Percentiles rank a stretch among this genome's conserved stretches.
Evolutionary conservation across 2,888 invertebrate species (phyloP).

Genomic region (Antitype chi): DNA sequence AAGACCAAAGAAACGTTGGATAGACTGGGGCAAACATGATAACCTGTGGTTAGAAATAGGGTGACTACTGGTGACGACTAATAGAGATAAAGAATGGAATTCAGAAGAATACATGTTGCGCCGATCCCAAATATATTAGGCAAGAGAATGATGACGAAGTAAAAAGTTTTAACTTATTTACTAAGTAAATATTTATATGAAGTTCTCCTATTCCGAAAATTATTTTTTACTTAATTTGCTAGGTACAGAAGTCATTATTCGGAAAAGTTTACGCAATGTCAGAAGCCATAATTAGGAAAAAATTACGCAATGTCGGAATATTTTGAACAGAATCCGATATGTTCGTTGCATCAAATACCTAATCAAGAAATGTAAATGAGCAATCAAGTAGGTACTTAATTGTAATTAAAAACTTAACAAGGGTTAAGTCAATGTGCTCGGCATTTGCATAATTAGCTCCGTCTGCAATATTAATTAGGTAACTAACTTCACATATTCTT

Average conservation of each 20-base stretch:
- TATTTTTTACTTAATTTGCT: no score
- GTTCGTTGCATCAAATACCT: not conserved
- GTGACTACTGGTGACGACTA: not conserved
- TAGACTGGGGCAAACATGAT: not conserved
- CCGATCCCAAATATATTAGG: not conserved
- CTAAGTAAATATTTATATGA: not conserved
- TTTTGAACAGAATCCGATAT: not conserved
- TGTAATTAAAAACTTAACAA: constrained; percentile 35
- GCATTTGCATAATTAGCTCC: constrained; percentile 30
- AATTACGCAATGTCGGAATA: not conserved
- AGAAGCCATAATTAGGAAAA: not conserved
- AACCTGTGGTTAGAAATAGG: not conserved
- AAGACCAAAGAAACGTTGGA: not conserved
- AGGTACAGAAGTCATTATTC: no score
- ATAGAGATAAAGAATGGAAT: no score
- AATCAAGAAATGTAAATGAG: constrained; percentile 14
- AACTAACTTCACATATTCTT: not conserved
- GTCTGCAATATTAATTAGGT: constrained; percentile 32
- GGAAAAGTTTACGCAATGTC: not conserved
- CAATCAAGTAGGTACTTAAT: not conserved
- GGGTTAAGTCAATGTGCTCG: constrained; percentile 4
- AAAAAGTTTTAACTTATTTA: not conserved
- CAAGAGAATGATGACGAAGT: not conserved
- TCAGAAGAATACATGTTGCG: not conserved
- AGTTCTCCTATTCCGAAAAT: not conserved